phyloP scores from a whole-genome alignment of 2,797 vertebrate species.

The Scomberomorus guttatus region DNA sequence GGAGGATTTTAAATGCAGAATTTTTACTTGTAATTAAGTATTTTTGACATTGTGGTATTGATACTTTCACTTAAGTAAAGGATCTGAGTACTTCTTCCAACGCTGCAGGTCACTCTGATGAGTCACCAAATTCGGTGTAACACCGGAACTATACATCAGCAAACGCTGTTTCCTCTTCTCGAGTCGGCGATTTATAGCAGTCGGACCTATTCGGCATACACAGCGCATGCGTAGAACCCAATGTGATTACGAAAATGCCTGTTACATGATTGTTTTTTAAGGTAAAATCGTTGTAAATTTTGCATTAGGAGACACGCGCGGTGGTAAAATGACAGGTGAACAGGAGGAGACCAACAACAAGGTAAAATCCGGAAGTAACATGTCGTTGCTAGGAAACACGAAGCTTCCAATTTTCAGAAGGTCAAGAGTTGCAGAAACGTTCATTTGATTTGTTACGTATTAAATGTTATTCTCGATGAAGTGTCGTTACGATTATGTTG shows the following conservation, averaged over 20 bases:
- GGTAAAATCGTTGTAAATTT: accelerated
- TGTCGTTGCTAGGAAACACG: accelerated
- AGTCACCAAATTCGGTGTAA: too few relatives aligned
- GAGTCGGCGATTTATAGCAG: slow-evolving; percentile 6
- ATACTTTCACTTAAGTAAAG: too few relatives aligned
- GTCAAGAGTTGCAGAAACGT: slow-evolving; percentile 33
- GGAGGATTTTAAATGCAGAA: too few relatives aligned
- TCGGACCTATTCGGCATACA: not conserved
- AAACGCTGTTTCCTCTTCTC: not conserved
- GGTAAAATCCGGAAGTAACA: slow-evolving; percentile 3
- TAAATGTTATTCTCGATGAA: too few relatives aligned
- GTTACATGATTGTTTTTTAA: not conserved
- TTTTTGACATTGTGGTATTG: too few relatives aligned
- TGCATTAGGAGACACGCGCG: accelerated
- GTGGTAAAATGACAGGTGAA: slow-evolving; percentile 58
- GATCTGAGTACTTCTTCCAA: too few relatives aligned
- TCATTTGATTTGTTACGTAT: too few relatives aligned
- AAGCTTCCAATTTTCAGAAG: slow-evolving; percentile 32
- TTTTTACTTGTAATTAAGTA: too few relatives aligned
- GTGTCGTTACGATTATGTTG: too few relatives aligned
- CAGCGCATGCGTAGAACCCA: slow-evolving; percentile 9
- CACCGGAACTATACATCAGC: slow-evolving; percentile 4
- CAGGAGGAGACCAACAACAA: slow-evolving; percentile 49
- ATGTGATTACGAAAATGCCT: not conserved
- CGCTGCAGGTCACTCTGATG: too few relatives aligned